Evolutionary conservation across 2,113 vertebrate species (phyloP).

Genomic region (Galeopterus variegatus): DNA sequence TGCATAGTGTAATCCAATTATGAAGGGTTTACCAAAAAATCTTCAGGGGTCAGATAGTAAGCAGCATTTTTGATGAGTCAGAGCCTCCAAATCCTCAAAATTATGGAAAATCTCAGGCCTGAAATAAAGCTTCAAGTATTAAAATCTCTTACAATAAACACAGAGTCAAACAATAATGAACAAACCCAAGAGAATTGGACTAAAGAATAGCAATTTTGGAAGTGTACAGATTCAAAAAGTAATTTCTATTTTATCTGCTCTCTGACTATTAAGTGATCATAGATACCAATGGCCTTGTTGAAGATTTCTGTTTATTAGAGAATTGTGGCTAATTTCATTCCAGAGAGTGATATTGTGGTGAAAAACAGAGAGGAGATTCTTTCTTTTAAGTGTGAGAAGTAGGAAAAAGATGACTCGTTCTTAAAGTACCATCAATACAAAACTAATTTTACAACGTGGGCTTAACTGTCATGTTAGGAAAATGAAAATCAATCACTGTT

Average conservation of each 20-base stretch:
- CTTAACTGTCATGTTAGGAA: conserved; percentile 47
- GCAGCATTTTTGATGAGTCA: not conserved
- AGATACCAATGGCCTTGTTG: not conserved
- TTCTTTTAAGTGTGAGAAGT: conserved; percentile 39
- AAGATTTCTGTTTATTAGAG: conserved; percentile 7
- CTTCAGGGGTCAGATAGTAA: not conserved
- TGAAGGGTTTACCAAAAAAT: conserved; percentile 46
- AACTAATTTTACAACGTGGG: conserved; percentile 44
- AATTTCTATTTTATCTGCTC: conserved; percentile 25
- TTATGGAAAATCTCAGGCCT: not conserved
- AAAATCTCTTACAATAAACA: conserved; percentile 55
- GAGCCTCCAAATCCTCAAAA: conserved; percentile 22
- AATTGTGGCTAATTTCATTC: conserved; percentile 31
- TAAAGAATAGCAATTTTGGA: conserved; percentile 37
- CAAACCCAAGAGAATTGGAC: not conserved
- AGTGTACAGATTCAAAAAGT: conserved; percentile 52
- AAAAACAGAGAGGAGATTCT: not conserved
- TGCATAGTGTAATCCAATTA: not conserved
- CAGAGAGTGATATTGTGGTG: conserved; percentile 1
- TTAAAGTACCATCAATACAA: conserved; percentile 26
- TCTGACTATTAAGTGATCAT: conserved; percentile 29
- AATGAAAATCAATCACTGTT: conserved; percentile 57
- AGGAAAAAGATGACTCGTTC: not conserved
- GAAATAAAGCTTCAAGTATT: not conserved
- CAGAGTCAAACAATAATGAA: not conserved